These are phyloP conservation scores for Telmatherina bonti DNA, from an alignment of 2,797 vertebrate genomes.

Conservation along the genomic window DNA sequence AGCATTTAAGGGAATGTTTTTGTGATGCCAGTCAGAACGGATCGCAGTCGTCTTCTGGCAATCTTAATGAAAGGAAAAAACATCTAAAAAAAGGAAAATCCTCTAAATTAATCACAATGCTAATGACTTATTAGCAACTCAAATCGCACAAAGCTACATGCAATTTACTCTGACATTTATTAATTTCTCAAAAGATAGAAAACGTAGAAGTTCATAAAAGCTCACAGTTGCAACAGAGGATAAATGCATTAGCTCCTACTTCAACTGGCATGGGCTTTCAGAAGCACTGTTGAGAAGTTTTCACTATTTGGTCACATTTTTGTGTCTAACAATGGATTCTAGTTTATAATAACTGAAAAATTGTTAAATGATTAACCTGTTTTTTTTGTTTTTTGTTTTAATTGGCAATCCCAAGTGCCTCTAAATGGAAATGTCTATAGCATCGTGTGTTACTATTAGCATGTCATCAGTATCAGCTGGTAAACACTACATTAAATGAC, in stretches of 20 bases:
- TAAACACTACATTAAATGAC: too few relatives aligned
- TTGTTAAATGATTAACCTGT: not conserved
- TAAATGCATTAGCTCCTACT: not conserved
- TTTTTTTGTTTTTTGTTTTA: not conserved
- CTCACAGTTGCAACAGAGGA: not conserved
- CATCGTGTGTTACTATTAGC: too few relatives aligned
- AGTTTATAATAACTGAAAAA: not conserved
- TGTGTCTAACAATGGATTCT: not conserved
- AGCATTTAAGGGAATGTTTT: slow-evolving; percentile 11
- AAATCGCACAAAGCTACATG: slow-evolving; percentile 23
- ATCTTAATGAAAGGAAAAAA: not conserved
- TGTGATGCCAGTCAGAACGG: slow-evolving; percentile 1
- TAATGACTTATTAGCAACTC: slow-evolving; percentile 24
- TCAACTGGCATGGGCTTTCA: not conserved
- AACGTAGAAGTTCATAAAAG: not conserved
- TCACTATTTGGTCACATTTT: not conserved
- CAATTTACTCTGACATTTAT: slow-evolving; percentile 8
- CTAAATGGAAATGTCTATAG: too few relatives aligned
- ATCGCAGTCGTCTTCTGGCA: not conserved
- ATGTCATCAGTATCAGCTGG: too few relatives aligned
- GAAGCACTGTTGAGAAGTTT: not conserved
- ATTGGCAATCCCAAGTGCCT: not conserved
- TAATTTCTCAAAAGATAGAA: not conserved
- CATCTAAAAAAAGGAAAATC: not conserved
- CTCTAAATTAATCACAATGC: slow-evolving; percentile 9